Percentiles rank a stretch among this genome's conserved stretches.
These are phyloP conservation scores for Euborellia annulipes DNA, from an alignment of 1,140 invertebrate genomes.

Conservation along the genomic window DNA sequence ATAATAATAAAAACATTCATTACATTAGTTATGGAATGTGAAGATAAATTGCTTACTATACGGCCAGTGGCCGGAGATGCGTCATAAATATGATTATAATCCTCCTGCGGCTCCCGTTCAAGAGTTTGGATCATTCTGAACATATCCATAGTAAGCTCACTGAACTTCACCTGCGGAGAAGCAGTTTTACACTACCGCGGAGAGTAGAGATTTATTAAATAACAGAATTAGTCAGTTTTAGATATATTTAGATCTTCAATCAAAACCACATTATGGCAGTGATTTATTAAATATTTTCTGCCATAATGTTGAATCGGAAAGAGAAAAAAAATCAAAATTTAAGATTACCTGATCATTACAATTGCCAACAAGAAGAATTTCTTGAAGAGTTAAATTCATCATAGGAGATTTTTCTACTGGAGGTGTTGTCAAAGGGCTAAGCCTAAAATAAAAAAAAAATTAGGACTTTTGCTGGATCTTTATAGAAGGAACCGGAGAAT, in stretches of 20 bases:
- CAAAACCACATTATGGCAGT: no score
- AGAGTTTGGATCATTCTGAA: slow-evolving; percentile 91
- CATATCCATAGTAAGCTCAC: slow-evolving; percentile 95
- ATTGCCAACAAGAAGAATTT: slow-evolving; percentile 89
- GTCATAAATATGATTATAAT: slow-evolving; percentile 66
- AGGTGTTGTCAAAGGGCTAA: slow-evolving; percentile 70
- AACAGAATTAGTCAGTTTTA: neutral
- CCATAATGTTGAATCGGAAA: neutral
- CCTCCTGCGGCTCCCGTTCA: slow-evolving; percentile 79
- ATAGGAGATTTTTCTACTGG: slow-evolving; percentile 70
- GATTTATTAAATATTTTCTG: no score
- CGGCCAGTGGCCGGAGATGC: slow-evolving; percentile 69
- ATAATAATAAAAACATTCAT: neutral
- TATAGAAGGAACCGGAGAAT: no score
- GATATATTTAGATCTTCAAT: no score
- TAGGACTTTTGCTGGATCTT: no score
- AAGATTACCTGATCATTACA: slow-evolving; percentile 61
- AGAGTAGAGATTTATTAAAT: neutral
- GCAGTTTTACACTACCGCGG: slow-evolving; percentile 1
- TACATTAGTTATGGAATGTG: no score
- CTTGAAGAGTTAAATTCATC: slow-evolving; percentile 78
- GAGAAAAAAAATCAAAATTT: neutral
- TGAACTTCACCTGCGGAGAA: slow-evolving; percentile 70
- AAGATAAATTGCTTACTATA: slow-evolving; percentile 24
- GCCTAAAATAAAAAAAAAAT: slow-evolving; percentile 45